Base-by-base conservation (phyloP, 2,888 invertebrate species). In the Ophion obscuratus region DNA sequence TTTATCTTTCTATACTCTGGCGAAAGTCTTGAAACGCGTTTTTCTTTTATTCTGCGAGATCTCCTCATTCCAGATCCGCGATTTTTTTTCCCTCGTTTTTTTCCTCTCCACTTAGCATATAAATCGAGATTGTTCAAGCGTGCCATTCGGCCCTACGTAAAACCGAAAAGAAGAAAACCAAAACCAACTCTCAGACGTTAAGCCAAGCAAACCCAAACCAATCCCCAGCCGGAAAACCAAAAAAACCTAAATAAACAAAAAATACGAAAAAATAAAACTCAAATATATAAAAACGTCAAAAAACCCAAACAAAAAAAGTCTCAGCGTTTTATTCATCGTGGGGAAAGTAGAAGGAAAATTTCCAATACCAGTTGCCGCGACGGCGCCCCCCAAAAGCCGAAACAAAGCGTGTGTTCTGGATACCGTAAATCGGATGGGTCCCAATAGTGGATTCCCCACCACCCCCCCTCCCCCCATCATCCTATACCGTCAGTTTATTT, bases 341-440 rank as follows among this genome's bases (percentile, higher is more conserved):
- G 1, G 7, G 7, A 7, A 40, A 40, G 40, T 7, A 0, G 7
- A 40, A 6, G 0, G 7, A 1, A 40, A 7, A 40, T 40, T 6
- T 40, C 5, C 40, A 40, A 40, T 40, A 5, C 6, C 7, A 6
- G 40, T 40, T 9, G 40, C 9, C 40, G 40, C 40, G 7, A 40
- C 40, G 9, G 3, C 7, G 40, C 10, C 47, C 47, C 3, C 47
- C 0, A 47, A 17, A 53, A 53, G 3, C 4, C 53, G 17, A 53
- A 53, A 53, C 17, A 47, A 47, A 17, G 17, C 53, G 40, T 40
- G 40, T 7, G 9, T 40, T 40, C 40, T 9, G 5, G 7, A 40
- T 40, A 74, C 85, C 66, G 85, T 87, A 87, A 87, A 88, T 88
- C 85, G 83, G 78, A 87, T 79, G 81, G 73, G 79, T 77, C 80